A percentile compares a stretch with the other conserved stretches of the same genome.
Evolutionary conservation across 2,113 vertebrate genomes (phyloP).

Genomic region (Cyanistes caeruleus): DNA sequence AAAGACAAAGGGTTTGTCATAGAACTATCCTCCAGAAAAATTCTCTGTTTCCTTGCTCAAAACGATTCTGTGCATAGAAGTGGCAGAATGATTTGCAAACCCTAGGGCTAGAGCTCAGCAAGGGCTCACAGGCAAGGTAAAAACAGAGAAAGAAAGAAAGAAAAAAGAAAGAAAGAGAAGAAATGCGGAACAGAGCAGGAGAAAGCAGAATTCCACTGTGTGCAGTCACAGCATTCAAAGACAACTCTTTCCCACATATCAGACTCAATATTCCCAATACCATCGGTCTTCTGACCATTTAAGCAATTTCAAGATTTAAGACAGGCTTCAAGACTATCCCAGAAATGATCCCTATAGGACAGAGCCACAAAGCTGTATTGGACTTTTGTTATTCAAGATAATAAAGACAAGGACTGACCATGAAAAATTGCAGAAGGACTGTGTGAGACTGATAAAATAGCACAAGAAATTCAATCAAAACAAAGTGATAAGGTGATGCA

Average conservation of each 20-base stretch:
- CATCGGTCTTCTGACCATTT: neutral
- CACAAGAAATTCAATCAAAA: constrained; percentile 10
- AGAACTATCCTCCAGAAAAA: neutral
- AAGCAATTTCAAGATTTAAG: neutral
- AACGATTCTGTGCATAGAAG: neutral
- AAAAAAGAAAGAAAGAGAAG: neutral
- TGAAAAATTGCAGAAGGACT: constrained; percentile 14
- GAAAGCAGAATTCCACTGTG: neutral
- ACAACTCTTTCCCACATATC: neutral
- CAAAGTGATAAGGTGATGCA: neutral
- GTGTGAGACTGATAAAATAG: neutral
- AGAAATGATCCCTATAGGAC: neutral
- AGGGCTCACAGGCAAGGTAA: neutral
- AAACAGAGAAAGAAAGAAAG: neutral
- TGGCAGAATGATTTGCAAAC: neutral
- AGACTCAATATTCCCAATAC: neutral
- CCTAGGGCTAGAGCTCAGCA: neutral
- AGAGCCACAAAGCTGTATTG: neutral
- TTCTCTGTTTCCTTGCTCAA: neutral
- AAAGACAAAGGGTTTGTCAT: constrained; percentile 17
- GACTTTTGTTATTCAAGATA: neutral
- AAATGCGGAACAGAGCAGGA: neutral
- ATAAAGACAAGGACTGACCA: neutral
- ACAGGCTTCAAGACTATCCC: neutral
- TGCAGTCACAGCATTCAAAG: neutral